Percentiles rank a stretch among this genome's conserved stretches.
Conservation (phyloP, 2,113 vertebrate genomes). For the Pteropus alecto region DNA sequence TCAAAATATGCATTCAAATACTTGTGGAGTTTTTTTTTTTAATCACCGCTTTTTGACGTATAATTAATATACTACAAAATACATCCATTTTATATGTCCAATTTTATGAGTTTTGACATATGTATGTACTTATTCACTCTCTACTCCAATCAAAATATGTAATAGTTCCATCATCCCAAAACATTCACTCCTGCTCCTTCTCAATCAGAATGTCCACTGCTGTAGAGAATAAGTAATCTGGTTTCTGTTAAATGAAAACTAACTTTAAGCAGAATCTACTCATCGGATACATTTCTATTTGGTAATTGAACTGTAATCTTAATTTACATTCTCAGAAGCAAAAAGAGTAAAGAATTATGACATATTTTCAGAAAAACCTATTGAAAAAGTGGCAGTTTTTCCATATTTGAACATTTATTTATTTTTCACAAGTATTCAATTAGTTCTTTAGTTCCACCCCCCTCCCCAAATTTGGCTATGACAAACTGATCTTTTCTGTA, state of each 20-base stretch:
- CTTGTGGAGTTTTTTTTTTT: background rate
- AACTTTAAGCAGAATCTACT: background rate
- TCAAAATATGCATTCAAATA: background rate
- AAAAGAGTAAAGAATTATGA: background rate
- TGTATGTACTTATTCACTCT: background rate
- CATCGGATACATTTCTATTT: background rate
- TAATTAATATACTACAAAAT: background rate
- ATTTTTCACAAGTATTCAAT: background rate
- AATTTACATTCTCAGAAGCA: background rate
- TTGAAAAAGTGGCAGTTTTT: background rate
- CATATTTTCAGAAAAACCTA: background rate
- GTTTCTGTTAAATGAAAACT: background rate
- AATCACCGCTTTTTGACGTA: background rate
- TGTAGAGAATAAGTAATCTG: background rate
- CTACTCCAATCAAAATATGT: background rate
- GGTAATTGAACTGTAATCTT: background rate
- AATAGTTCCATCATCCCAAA: background rate
- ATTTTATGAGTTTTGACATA: background rate
- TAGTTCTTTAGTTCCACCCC: background rate
- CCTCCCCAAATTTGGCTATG: background rate
- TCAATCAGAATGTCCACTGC: fast-evolving
- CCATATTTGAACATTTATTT: background rate
- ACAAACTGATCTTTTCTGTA: background rate
- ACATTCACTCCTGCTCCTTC: background rate
- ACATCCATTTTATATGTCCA: background rate